Conservation (phyloP, 2,797 vertebrate species). For the Mallotus villosus region DNA sequence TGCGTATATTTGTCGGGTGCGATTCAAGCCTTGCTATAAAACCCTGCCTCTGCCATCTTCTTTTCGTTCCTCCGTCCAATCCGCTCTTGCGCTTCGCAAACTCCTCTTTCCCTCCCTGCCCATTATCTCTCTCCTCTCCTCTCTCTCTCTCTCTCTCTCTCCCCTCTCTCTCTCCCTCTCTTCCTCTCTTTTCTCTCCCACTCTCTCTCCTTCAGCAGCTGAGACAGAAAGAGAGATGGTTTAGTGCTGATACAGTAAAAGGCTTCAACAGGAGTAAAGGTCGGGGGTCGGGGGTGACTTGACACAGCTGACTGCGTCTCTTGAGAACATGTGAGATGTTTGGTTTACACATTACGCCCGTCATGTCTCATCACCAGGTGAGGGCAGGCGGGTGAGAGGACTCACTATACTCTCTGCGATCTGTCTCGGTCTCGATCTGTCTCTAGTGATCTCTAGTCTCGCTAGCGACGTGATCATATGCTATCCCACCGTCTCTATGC, state of each 20-base stretch:
- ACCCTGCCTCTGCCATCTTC: too few relatives aligned
- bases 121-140: constrained; percentile 18
- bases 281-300: constrained; percentile 59
- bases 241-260: not conserved
- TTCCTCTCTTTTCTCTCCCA: too few relatives aligned
- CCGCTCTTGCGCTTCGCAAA: too few relatives aligned
- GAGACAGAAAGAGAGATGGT: constrained; percentile 2
- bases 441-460: too few relatives aligned
- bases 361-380: constrained; percentile 60
- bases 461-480: too few relatives aligned
- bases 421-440: not conserved
- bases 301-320: constrained; percentile 43
- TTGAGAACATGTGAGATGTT: constrained; percentile 42
- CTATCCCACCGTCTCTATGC: too few relatives aligned
- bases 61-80: not conserved
- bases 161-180: not conserved
- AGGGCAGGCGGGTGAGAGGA: constrained; percentile 53
- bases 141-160: constrained; percentile 36
- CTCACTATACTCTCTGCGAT: constrained; percentile 28
- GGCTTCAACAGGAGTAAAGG: constrained; percentile 42
- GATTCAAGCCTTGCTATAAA: too few relatives aligned
- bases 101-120: too few relatives aligned
- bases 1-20: not conserved
- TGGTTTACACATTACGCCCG: constrained; percentile 57
- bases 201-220: constrained; percentile 27